Evolutionary conservation across 1,140 invertebrate species (phyloP).

Genomic region (Drosophila ironensis): DNA sequence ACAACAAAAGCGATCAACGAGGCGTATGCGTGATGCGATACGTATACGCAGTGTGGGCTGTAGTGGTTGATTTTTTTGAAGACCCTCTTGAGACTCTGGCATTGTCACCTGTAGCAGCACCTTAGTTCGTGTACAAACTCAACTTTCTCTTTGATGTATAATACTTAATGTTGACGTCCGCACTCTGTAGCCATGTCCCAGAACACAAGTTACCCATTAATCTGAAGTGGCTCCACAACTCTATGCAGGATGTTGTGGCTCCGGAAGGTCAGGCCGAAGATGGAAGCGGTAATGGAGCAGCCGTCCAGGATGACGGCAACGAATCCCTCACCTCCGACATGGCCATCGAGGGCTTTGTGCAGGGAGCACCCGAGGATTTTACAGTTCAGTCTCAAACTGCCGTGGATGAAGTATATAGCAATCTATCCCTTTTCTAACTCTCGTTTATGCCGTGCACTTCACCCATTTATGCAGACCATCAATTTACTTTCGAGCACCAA

Average conservation of each 20-base stretch:
- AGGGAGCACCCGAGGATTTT: conserved; percentile 85
- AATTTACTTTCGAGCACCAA: conserved; percentile 11
- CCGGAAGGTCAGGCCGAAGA: conserved; percentile 7
- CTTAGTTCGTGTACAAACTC: conserved; percentile 9
- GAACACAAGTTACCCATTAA: conserved; percentile 1
- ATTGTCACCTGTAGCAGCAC: conserved; percentile 35
- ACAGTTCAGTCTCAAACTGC: conserved; percentile 82
- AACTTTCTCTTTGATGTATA: conserved; percentile 2
- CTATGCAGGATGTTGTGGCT: conserved; percentile 62
- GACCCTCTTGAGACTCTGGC: no score
- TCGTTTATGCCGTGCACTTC: conserved; percentile 16
- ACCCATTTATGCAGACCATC: conserved; percentile 24
- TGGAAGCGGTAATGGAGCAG: not conserved
- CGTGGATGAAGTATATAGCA: conserved; percentile 81
- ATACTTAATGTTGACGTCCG: conserved; percentile 12
- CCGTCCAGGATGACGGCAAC: conserved; percentile 54
- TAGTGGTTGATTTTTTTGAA: not conserved
- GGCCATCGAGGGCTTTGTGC: conserved; percentile 86
- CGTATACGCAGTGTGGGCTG: conserved; percentile 24
- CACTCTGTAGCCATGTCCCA: conserved; percentile 27
- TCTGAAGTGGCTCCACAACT: conserved; percentile 29
- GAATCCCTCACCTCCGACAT: conserved; percentile 77
- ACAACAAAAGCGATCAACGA: not conserved
- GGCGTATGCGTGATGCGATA: conserved; percentile 61
- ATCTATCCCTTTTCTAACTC: conserved; percentile 45